A percentile compares a stretch with the other conserved stretches of the same genome.
phyloP scores from a whole-genome alignment of 2,113 vertebrate genomes.

The Mus spicilegus region DNA sequence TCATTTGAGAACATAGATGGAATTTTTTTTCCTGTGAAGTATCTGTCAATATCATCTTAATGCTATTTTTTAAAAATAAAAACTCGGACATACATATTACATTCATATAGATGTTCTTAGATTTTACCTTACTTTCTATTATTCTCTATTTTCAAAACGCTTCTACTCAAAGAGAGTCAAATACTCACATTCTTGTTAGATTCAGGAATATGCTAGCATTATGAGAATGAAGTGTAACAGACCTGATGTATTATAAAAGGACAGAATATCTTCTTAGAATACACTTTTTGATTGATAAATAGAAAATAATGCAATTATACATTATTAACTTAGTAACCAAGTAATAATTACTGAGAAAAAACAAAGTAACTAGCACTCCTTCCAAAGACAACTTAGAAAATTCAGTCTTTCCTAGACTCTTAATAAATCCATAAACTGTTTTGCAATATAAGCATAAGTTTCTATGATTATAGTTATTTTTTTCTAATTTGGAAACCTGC shows the following conservation, averaged over 20 bases:
- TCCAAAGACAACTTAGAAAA: neutral
- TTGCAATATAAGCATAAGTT: neutral
- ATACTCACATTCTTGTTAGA: neutral
- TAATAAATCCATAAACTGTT: neutral
- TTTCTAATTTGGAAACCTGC: neutral
- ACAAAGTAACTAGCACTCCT: neutral
- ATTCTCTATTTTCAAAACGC: neutral
- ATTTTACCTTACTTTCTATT: neutral
- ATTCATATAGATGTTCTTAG: neutral
- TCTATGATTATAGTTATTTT: neutral
- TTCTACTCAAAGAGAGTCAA: neutral
- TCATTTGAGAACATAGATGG: neutral
- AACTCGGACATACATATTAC: conserved; percentile 20
- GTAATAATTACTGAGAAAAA: neutral
- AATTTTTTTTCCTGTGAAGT: conserved; percentile 21
- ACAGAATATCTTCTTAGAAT: neutral
- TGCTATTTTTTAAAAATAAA: neutral
- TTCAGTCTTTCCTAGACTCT: neutral
- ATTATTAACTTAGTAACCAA: neutral
- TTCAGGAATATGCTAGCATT: neutral
- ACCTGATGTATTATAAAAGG: neutral
- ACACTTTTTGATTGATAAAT: neutral
- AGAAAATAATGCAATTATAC: neutral
- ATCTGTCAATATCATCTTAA: conserved; percentile 22
- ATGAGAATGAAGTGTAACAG: neutral